phyloP scores from a whole-genome alignment of 1,140 invertebrate genomes.

The Drosophila hydei region DNA sequence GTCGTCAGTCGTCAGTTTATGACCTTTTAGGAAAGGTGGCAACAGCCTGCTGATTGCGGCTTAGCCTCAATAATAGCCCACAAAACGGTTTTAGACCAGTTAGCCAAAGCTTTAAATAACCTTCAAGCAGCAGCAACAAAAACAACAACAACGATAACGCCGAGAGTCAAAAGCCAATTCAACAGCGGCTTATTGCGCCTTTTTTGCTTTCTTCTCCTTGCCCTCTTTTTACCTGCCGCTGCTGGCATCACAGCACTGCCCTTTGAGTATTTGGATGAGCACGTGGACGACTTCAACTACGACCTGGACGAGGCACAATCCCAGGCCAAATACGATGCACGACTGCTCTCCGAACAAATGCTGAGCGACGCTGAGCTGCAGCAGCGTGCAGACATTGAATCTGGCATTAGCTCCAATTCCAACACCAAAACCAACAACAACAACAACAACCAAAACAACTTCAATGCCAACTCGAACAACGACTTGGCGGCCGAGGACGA shows the following conservation, averaged over 20 bases:
- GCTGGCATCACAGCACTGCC: constrained; percentile 47
- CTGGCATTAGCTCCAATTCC: constrained; percentile 20
- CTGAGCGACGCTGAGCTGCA: constrained; percentile 66
- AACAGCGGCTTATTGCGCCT: constrained; percentile 57
- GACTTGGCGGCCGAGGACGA: constrained; percentile 53
- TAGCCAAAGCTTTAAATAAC: constrained; percentile 20
- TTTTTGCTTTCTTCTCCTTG: constrained; percentile 27
- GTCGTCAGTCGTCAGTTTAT: constrained; percentile 43
- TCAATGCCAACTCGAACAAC: constrained; percentile 29
- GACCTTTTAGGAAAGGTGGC: constrained; percentile 44
- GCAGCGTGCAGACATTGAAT: constrained; percentile 44
- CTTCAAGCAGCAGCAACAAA: constrained; percentile 20
- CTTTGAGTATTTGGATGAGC: constrained; percentile 78
- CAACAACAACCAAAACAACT: neutral
- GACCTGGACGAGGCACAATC: constrained; percentile 82
- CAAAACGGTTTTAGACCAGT: constrained; percentile 42
- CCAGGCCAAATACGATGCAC: constrained; percentile 82
- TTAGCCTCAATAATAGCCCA: constrained; percentile 33
- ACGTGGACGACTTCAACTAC: constrained; percentile 72
- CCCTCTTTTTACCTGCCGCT: neutral
- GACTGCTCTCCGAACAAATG: constrained; percentile 80
- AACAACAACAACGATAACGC: constrained; percentile 13
- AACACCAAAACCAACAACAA: constrained; percentile 27
- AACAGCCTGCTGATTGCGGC: constrained; percentile 63
- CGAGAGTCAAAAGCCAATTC: constrained; percentile 46